A percentile compares a stretch with the other conserved stretches of the same genome.
Evolutionary conservation across 2,113 vertebrate genomes (phyloP).

Genomic region (Eurystomus gularis): DNA sequence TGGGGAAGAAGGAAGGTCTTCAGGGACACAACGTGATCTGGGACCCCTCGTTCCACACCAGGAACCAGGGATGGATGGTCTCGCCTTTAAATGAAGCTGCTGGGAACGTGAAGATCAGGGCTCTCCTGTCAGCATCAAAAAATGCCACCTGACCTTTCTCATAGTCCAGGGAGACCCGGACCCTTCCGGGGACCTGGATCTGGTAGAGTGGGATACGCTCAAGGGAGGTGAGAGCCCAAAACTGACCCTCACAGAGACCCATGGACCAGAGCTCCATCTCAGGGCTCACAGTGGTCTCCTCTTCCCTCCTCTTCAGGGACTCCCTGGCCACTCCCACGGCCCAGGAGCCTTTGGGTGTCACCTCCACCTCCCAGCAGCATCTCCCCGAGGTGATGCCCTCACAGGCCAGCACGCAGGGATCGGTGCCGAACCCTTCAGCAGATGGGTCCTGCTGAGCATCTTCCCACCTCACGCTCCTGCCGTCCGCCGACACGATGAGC

Average conservation of each 20-base stretch:
- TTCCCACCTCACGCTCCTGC: neutral
- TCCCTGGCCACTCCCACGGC: neutral
- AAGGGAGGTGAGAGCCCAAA: constrained; percentile 12
- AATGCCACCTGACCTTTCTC: neutral
- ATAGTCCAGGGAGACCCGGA: constrained; percentile 10
- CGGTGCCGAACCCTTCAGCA: accelerated
- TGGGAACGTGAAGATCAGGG: neutral
- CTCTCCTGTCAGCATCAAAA: neutral
- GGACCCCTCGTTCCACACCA: neutral
- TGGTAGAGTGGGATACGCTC: neutral
- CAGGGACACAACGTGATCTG: neutral
- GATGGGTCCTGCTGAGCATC: accelerated
- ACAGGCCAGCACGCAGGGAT: neutral
- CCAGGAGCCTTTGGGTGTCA: neutral
- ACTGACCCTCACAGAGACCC: neutral
- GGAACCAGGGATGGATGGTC: neutral
- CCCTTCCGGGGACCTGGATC: accelerated
- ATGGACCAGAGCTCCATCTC: neutral
- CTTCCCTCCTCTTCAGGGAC: neutral
- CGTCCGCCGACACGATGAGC: neutral
- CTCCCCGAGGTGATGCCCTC: neutral
- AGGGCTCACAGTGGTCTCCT: accelerated
- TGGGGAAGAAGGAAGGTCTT: neutral
- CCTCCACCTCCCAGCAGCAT: constrained; percentile 36
- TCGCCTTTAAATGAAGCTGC: neutral